Conservation (phyloP, 2,113 vertebrate genomes). For the Calyptomena viridis region DNA sequence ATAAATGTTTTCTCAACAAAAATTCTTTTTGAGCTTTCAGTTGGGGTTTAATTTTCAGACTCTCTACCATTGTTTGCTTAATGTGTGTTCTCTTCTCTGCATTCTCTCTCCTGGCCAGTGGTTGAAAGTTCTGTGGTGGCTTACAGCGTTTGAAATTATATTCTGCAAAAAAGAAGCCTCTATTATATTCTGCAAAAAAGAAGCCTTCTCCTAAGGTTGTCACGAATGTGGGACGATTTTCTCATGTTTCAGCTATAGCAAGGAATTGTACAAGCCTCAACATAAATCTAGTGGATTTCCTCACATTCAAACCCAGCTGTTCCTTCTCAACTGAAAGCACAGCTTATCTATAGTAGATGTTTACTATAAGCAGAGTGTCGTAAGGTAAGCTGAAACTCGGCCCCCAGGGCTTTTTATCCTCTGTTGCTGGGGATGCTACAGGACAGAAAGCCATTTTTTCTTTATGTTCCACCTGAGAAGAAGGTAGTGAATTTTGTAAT, state of each 20-base stretch:
- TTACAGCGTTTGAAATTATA: neutral
- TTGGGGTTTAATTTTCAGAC: neutral
- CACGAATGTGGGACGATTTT: neutral
- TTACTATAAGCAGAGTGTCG: neutral
- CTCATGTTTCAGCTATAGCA: neutral
- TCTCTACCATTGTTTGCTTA: neutral
- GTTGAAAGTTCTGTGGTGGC: neutral
- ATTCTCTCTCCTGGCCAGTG: neutral
- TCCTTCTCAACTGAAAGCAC: neutral
- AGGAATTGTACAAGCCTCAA: neutral
- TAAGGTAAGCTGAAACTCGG: neutral
- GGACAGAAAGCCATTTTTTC: neutral
- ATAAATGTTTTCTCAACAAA: neutral
- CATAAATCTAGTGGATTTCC: neutral
- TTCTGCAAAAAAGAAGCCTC: too few relatives aligned
- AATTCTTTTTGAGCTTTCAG: neutral
- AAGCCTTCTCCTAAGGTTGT: neutral
- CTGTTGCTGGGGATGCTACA: neutral
- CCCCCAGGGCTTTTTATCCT: neutral
- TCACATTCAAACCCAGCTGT: neutral
- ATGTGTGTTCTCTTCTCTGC: neutral
- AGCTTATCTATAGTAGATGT: neutral
- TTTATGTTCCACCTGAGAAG: neutral
- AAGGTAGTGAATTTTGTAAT: neutral
- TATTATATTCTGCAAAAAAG: neutral